A percentile compares a stretch with the other conserved stretches of the same genome.
These are phyloP conservation scores for Teleiodes luculella DNA, from an alignment of 2,888 invertebrate species.

Conservation along the genomic window DNA sequence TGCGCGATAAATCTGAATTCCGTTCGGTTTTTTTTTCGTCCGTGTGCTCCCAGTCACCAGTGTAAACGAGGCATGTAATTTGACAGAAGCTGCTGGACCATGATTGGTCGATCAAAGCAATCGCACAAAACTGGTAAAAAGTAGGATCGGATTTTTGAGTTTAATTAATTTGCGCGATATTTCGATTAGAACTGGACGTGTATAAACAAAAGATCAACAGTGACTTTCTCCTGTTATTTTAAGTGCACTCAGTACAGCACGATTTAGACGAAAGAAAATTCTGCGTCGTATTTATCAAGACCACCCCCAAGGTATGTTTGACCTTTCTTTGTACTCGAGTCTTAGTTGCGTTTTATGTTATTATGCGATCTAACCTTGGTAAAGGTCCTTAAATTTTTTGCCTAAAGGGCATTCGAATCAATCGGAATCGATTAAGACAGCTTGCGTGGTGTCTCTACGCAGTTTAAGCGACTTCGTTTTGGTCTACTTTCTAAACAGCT, in stretches of 20 bases:
- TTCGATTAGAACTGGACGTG: constrained; percentile 50
- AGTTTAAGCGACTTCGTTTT: constrained; percentile 6
- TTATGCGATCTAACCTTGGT: not conserved
- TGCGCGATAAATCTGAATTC: no score
- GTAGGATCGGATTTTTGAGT: constrained; percentile 13
- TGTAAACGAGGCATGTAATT: constrained; percentile 4
- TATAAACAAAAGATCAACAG: constrained; percentile 33
- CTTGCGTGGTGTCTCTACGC: constrained; percentile 10
- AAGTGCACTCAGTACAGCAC: not conserved
- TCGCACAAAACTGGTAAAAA: constrained; percentile 7
- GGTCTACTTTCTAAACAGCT: constrained; percentile 18
- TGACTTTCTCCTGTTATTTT: constrained; percentile 39
- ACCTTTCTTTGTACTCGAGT: constrained; percentile 59
- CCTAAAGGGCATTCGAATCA: not conserved
- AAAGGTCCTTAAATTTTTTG: not conserved
- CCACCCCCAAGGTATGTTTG: constrained; percentile 29
- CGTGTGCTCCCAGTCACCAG: no score
- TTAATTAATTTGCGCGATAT: constrained; percentile 46
- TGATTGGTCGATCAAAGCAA: constrained; percentile 10
- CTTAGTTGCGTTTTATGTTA: constrained; percentile 34
- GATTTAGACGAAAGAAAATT: not conserved
- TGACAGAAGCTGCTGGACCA: not conserved
- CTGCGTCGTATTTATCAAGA: constrained; percentile 13
- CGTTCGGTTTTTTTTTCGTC: no score
- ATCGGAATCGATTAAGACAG: not conserved